These are phyloP conservation scores for Lycodopsis pacificus DNA, from an alignment of 2,797 vertebrate genomes.

Conservation along the genomic window DNA sequence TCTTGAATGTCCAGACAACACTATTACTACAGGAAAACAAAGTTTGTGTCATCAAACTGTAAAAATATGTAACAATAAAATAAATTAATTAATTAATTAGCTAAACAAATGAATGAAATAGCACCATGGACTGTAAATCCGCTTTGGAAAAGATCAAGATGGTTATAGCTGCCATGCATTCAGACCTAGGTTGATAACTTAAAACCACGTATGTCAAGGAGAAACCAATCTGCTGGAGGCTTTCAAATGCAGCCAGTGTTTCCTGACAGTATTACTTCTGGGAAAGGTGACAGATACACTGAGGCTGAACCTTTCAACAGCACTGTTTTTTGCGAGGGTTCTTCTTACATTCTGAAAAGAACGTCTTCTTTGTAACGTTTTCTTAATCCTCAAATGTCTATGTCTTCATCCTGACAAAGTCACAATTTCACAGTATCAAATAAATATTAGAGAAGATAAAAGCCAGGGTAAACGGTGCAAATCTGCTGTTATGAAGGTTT, in stretches of 20 bases:
- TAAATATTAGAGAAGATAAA: slow-evolving; percentile 40
- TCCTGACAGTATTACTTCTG: slow-evolving; percentile 80
- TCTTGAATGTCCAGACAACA: not conserved
- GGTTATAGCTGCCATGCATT: slow-evolving; percentile 70
- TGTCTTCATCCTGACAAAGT: slow-evolving; percentile 40
- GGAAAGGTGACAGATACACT: slow-evolving; percentile 82
- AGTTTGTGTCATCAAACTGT: not conserved
- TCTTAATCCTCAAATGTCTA: slow-evolving; percentile 40
- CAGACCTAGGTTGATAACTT: slow-evolving; percentile 62
- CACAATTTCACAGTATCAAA: slow-evolving; percentile 42
- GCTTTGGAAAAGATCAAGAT: slow-evolving; percentile 2
- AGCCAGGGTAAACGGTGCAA: slow-evolving; percentile 47
- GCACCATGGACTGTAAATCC: not conserved
- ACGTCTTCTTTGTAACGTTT: slow-evolving; percentile 59
- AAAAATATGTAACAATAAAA: not conserved
- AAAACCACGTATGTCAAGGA: slow-evolving; percentile 65
- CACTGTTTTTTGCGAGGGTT: slow-evolving; percentile 67
- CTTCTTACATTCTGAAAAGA: slow-evolving; percentile 66
- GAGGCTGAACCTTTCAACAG: slow-evolving; percentile 74
- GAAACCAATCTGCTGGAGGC: slow-evolving; percentile 72
- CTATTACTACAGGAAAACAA: not conserved
- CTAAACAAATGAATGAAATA: not conserved
- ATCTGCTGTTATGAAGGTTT: slow-evolving; percentile 45
- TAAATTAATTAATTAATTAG: not conserved
- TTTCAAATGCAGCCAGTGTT: slow-evolving; percentile 76